Conservation (phyloP, 2,113 vertebrate species). For the Anguilla rostrata region DNA sequence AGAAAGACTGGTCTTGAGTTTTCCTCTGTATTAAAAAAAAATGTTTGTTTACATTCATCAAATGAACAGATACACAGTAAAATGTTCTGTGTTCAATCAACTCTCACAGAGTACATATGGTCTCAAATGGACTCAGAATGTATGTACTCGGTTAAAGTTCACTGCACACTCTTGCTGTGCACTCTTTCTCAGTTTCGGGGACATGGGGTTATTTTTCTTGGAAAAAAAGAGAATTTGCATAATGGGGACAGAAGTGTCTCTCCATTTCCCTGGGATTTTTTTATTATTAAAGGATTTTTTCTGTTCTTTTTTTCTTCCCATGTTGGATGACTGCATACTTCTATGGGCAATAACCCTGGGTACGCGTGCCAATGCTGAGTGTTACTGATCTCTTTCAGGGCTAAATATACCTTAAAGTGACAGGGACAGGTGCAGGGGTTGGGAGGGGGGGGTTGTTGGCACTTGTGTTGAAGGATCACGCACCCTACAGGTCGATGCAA, state of each 20-base stretch:
- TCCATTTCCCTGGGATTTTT: conserved; percentile 37
- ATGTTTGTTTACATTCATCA: conserved; percentile 61
- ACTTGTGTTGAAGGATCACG: conserved; percentile 74
- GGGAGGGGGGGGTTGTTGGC: conserved; percentile 68
- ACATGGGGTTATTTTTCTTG: conserved; percentile 55
- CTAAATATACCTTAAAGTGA: conserved; percentile 95
- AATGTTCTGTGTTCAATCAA: too few species aligned
- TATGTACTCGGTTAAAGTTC: too few species aligned
- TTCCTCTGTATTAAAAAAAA: not conserved
- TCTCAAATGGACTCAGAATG: too few species aligned
- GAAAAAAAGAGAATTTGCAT: conserved; percentile 47
- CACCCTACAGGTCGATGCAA: conserved; percentile 76
- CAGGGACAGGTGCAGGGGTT: conserved; percentile 81
- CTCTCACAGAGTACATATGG: too few species aligned
- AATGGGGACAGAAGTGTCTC: not conserved
- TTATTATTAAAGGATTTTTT: conserved; percentile 46
- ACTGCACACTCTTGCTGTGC: too few species aligned
- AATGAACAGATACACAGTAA: conserved; percentile 55
- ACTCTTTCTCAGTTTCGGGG: conserved; percentile 52
- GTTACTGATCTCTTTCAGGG: conserved; percentile 88
- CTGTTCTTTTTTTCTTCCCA: conserved; percentile 70
- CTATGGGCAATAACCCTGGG: conserved; percentile 61
- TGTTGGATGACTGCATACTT: conserved; percentile 66
- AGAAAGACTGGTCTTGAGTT: not conserved
- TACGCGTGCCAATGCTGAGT: conserved; percentile 77